phyloP scores from a whole-genome alignment of 2,113 vertebrate genomes.

The Myrmophylax atrothorax region DNA sequence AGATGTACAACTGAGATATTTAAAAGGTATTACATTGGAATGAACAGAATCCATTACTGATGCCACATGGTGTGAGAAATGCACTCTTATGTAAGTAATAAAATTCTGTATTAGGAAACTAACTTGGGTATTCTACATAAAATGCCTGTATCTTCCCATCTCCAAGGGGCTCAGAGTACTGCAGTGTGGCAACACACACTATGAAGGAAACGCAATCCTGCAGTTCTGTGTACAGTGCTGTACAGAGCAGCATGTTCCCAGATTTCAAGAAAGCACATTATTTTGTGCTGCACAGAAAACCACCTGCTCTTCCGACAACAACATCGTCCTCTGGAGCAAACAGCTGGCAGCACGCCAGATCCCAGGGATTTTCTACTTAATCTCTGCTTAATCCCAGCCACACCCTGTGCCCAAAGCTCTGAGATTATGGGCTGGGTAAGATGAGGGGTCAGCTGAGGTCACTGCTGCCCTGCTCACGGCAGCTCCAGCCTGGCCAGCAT shows the following conservation, averaged over 20 bases:
- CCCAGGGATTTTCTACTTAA: not conserved
- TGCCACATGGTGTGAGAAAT: not conserved
- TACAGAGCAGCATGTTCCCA: not conserved
- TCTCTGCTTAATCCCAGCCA: not conserved
- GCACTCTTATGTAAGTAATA: not conserved
- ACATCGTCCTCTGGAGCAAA: not conserved
- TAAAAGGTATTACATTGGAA: not conserved
- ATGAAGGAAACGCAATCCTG: not conserved
- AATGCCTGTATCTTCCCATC: not conserved
- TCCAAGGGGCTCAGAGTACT: not conserved
- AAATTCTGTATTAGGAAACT: not conserved
- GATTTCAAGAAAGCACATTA: not conserved
- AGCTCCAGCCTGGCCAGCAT: not conserved
- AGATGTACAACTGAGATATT: not conserved
- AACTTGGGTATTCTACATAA: not conserved
- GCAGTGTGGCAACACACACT: not conserved
- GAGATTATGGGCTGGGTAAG: not conserved
- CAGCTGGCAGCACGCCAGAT: not conserved
- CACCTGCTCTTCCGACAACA: not conserved
- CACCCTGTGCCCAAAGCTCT: rapidly evolving
- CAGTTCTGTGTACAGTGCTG: not conserved
- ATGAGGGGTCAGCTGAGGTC: not conserved
- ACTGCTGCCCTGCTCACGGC: not conserved
- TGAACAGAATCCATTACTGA: not conserved
- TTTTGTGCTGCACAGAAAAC: not conserved